Percentiles rank a stretch among this genome's conserved stretches.
phyloP scores from a whole-genome alignment of 1,140 invertebrate species.

The Drosophila sechellia region DNA sequence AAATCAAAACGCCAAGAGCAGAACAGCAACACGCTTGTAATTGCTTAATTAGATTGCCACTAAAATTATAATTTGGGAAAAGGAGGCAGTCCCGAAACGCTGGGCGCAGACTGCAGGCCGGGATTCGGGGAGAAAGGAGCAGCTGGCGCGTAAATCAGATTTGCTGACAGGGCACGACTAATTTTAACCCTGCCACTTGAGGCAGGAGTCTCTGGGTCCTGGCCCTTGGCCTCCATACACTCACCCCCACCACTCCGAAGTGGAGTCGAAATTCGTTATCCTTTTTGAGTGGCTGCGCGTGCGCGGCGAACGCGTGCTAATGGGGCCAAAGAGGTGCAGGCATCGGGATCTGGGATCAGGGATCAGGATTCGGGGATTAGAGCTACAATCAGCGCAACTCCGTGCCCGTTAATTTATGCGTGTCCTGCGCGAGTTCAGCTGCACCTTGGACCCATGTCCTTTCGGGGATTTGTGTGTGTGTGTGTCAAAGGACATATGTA shows the following conservation, averaged over 20 bases:
- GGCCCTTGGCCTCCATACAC: neutral
- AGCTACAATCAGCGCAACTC: slow-evolving; percentile 46
- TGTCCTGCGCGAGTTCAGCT: slow-evolving; percentile 69
- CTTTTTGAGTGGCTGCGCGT: slow-evolving; percentile 74
- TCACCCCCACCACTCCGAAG: neutral
- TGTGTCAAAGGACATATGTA: slow-evolving; percentile 77
- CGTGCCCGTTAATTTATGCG: slow-evolving; percentile 72
- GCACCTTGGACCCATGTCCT: slow-evolving; percentile 38
- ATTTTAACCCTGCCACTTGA: slow-evolving; percentile 79
- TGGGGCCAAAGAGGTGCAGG: slow-evolving; percentile 76
- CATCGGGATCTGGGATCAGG: slow-evolving; percentile 29
- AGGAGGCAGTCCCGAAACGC: slow-evolving; percentile 13
- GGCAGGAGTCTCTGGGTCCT: slow-evolving; percentile 33
- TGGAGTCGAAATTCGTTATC: slow-evolving; percentile 32
- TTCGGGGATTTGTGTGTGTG: slow-evolving; percentile 13
- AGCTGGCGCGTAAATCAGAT: slow-evolving; percentile 75
- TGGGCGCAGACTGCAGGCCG: slow-evolving; percentile 5
- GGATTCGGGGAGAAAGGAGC: slow-evolving; percentile 45
- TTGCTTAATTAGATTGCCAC: slow-evolving; percentile 82
- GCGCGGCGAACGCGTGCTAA: slow-evolving; percentile 73
- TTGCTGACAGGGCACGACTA: slow-evolving; percentile 80
- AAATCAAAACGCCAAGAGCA: slow-evolving; percentile 59
- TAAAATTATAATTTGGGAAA: slow-evolving; percentile 76
- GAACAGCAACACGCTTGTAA: slow-evolving; percentile 66
- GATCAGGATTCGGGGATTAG: slow-evolving; percentile 44